Evolutionary conservation across 2,113 vertebrate genomes (phyloP).

Genomic region (Varanus komodoensis): DNA sequence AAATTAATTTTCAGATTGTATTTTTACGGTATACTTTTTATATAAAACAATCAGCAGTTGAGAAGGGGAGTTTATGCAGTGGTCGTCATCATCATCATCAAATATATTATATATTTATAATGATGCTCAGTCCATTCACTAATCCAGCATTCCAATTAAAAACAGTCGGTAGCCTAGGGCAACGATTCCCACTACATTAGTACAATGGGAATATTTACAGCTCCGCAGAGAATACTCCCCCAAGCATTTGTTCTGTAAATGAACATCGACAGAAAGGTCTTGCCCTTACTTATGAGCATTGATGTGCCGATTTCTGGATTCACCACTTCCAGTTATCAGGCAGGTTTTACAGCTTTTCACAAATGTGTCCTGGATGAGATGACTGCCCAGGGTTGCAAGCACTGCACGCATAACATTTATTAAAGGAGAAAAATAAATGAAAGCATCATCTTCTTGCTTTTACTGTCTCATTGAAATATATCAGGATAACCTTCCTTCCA

Average conservation of each 20-base stretch:
- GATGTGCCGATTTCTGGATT: constrained; percentile 60
- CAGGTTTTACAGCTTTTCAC: constrained; percentile 42
- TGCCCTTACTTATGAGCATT: constrained; percentile 71
- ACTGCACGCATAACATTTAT: constrained; percentile 37
- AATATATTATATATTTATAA: background rate
- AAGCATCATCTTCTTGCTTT: constrained; percentile 33
- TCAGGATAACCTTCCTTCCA: background rate
- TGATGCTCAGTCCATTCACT: constrained; percentile 13
- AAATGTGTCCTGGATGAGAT: constrained; percentile 10
- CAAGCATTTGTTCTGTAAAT: constrained; percentile 55
- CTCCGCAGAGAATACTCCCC: constrained; percentile 39
- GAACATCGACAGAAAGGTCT: constrained; percentile 68
- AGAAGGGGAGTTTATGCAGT: background rate
- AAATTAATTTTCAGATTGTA: background rate
- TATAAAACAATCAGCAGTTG: background rate
- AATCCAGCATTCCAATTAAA: constrained; percentile 32
- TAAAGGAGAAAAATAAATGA: background rate
- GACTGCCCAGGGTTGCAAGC: constrained; percentile 23
- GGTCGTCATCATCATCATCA: background rate
- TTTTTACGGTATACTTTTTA: background rate
- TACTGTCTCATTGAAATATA: background rate
- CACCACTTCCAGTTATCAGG: constrained; percentile 41
- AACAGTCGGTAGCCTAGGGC: constrained; percentile 35
- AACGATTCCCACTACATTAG: constrained; percentile 54
- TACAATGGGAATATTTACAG: constrained; percentile 51